Conservation (phyloP, 1,140 invertebrate species). For the Globodera rostochiensis region DNA sequence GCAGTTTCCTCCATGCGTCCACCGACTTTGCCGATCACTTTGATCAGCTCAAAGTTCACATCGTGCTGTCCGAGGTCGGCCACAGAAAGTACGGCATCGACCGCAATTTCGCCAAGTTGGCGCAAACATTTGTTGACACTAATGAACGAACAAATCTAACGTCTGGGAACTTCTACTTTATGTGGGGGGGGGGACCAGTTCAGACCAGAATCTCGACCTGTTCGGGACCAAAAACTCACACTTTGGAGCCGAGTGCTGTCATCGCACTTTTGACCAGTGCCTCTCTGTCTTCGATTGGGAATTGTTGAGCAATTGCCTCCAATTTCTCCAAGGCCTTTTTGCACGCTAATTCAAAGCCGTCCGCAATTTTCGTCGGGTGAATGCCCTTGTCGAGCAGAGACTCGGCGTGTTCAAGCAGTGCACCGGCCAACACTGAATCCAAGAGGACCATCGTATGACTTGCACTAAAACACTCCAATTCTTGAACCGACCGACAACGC, state of each 20-base stretch:
- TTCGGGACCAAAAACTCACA: constrained; percentile 71
- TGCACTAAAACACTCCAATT: constrained; percentile 7
- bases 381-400: constrained; percentile 90
- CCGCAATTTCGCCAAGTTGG: constrained; percentile 98
- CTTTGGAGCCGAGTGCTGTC: constrained; percentile 98
- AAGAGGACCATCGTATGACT: background rate
- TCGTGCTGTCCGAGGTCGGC: constrained; percentile 90
- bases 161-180: too few relatives aligned
- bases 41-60: constrained; percentile 99
- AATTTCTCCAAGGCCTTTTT: constrained; percentile 84
- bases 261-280: constrained; percentile 90
- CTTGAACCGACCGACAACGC: constrained; percentile 79
- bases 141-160: constrained; percentile 26
- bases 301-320: constrained; percentile 84
- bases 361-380: constrained; percentile 96
- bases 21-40: constrained; percentile 96
- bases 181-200: too few relatives aligned
- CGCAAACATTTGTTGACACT: constrained; percentile 73
- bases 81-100: constrained; percentile 89
- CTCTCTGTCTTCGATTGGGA: constrained; percentile 84
- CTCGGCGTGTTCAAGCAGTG: constrained; percentile 92
- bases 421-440: constrained; percentile 78
- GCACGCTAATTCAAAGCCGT: constrained; percentile 96
- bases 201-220: too few relatives aligned
- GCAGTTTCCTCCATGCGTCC: constrained; percentile 94